phyloP scores from a whole-genome alignment of 1,140 invertebrate genomes.

The Grapholita molesta region DNA sequence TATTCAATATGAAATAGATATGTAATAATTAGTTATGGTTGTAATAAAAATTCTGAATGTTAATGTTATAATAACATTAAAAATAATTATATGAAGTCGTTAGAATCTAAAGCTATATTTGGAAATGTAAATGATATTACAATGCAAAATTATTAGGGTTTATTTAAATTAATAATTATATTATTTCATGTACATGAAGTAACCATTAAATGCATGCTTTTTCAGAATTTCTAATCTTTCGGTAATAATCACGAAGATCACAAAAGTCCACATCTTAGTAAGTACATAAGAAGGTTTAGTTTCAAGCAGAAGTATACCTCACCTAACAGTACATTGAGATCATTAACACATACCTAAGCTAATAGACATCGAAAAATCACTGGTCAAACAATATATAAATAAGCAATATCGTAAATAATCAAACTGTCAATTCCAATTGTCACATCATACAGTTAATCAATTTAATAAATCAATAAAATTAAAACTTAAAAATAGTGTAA shows the following conservation, averaged over 20 bases:
- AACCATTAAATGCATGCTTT: background rate
- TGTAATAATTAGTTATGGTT: too few species aligned
- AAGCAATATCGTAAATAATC: background rate
- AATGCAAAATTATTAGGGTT: too few species aligned
- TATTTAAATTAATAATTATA: too few species aligned
- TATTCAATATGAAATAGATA: too few species aligned
- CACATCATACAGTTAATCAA: background rate
- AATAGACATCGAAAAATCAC: conserved; percentile 9
- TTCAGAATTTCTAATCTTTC: background rate
- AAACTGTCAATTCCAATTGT: conserved; percentile 1
- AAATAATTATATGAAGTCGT: too few species aligned
- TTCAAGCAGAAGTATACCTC: background rate
- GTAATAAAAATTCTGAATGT: too few species aligned
- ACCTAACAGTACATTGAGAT: conserved; percentile 1
- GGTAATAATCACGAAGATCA: background rate
- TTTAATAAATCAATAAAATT: background rate
- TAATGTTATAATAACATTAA: too few species aligned
- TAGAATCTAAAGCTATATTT: too few species aligned
- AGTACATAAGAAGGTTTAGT: background rate
- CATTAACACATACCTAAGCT: conserved; percentile 10
- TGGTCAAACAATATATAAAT: background rate
- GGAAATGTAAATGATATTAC: too few species aligned
- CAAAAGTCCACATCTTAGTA: background rate
- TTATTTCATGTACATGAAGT: too few species aligned
- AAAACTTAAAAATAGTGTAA: conserved; percentile 15